These are phyloP conservation scores for Luscinia luscinia DNA, from an alignment of 2,797 vertebrate genomes.

Conservation along the genomic window DNA sequence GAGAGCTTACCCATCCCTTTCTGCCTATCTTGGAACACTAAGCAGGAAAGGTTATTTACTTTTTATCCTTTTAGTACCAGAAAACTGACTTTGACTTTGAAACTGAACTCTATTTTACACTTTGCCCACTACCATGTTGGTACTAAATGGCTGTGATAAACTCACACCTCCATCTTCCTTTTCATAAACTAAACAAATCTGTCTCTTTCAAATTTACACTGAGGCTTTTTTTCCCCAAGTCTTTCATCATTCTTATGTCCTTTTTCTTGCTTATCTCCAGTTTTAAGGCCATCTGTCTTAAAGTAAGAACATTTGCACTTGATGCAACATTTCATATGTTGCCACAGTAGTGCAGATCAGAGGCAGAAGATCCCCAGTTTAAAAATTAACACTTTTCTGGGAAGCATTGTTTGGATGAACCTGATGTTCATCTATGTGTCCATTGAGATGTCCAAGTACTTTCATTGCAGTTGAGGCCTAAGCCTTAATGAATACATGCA, in stretches of 20 bases:
- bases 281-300: constrained; percentile 41
- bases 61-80: not conserved
- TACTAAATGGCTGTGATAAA: not conserved
- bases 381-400: not conserved
- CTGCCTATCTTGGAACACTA: not conserved
- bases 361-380: not conserved
- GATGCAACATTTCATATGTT: constrained; percentile 16
- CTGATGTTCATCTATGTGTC: not conserved
- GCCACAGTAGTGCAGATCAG: not conserved
- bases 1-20: not conserved
- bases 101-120: not conserved
- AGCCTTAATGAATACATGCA: not conserved
- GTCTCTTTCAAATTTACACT: not conserved
- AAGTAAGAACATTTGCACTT: constrained; percentile 12
- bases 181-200: constrained; percentile 9
- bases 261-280: constrained; percentile 22
- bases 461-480: not conserved
- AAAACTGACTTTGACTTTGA: not conserved
- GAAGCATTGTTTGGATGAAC: not conserved
- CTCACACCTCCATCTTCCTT: not conserved
- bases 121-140: not conserved
- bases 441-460: not conserved
- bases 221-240: not conserved
- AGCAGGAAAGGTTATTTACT: not conserved
- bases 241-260: not conserved